phyloP scores from a whole-genome alignment of 2,113 vertebrate species.

The Nothoprocta perdicaria region DNA sequence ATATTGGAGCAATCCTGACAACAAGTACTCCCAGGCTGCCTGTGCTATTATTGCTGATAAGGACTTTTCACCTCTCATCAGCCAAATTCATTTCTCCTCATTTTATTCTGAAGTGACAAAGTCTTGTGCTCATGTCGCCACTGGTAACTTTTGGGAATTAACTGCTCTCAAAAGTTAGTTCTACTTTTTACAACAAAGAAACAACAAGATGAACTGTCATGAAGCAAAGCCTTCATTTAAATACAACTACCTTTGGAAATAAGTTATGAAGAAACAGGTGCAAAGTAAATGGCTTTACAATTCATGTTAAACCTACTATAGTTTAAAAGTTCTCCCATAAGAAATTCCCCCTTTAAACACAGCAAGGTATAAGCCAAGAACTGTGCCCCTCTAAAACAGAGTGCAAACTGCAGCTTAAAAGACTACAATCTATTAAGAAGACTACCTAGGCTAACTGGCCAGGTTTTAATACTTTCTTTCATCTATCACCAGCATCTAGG shows the following conservation, averaged over 20 bases:
- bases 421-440: constrained; percentile 66
- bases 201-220: constrained; percentile 61
- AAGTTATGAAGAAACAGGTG: constrained; percentile 74
- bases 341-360: constrained; percentile 73
- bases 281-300: constrained; percentile 73
- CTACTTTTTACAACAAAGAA: constrained; percentile 54
- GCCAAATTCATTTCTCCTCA: constrained; percentile 4
- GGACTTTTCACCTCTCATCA: constrained; percentile 52
- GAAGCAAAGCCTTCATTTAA: constrained; percentile 71
- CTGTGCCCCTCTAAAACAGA: constrained; percentile 69
- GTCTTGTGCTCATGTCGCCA: constrained; percentile 59
- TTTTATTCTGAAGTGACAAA: constrained; percentile 51
- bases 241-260: constrained; percentile 73
- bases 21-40: constrained; percentile 28
- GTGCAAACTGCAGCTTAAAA: constrained; percentile 73
- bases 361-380: constrained; percentile 70
- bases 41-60: constrained; percentile 66
- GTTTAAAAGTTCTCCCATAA: constrained; percentile 56
- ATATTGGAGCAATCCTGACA: constrained; percentile 30
- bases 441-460: constrained; percentile 67
- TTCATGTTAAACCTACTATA: constrained; percentile 65
- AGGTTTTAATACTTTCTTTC: constrained; percentile 67
- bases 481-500: constrained; percentile 66
- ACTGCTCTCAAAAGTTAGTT: constrained; percentile 41
- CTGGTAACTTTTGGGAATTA: constrained; percentile 4